Percentiles rank a stretch among this genome's conserved stretches.
These are phyloP conservation scores for Saccostrea glomerata DNA, from an alignment of 1,140 invertebrate genomes.

Conservation along the genomic window DNA sequence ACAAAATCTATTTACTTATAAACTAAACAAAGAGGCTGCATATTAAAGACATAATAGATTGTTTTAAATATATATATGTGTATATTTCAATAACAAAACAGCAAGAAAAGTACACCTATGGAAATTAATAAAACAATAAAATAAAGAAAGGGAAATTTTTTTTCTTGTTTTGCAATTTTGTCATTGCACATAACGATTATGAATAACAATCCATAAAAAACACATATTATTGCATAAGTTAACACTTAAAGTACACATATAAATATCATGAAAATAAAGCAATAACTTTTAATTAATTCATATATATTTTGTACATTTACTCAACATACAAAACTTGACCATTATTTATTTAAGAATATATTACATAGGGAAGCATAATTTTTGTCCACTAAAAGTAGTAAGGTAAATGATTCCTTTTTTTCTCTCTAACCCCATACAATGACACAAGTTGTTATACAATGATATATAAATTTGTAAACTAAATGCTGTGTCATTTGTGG, in stretches of 20 bases:
- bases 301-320: background rate
- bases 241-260: background rate
- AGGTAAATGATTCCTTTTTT: no score
- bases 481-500: background rate
- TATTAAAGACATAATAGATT: background rate
- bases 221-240: background rate
- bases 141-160: background rate
- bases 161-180: background rate
- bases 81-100: conserved; percentile 14
- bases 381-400: background rate
- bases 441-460: background rate
- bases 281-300: background rate
- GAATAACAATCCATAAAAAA: conserved; percentile 18
- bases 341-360: background rate
- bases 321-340: conserved; percentile 16
- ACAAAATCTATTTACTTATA: background rate
- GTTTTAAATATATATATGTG: background rate
- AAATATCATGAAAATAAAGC: background rate
- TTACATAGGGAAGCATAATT: background rate
- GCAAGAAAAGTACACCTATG: background rate
- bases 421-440: background rate
- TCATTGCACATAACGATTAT: conserved; percentile 23
- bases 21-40: background rate
- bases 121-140: conserved; percentile 24
- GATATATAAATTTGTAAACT: background rate